Evolutionary conservation across 2,888 invertebrate species (phyloP), one percentile per base, ranked within the genome.

Genomic region (Cotesia congregata): DNA sequence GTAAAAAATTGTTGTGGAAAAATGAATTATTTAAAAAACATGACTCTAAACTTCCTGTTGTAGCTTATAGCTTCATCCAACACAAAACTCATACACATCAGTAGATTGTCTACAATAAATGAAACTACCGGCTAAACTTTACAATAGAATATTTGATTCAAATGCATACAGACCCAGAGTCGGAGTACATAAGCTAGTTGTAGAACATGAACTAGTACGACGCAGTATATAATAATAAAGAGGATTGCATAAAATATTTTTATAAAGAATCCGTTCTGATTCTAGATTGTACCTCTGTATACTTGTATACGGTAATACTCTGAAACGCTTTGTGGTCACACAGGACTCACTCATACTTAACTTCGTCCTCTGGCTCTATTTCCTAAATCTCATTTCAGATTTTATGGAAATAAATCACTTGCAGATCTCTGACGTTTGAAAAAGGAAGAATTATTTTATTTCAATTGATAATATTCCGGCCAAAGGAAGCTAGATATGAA

Each of bases 271-370:
- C 50, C 50, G 50, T 50, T 12, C 50, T 12, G 50, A 50, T 50
- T 50, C 9, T 50, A 50, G 50, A 30, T 30, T 30, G 30, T 30
- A n/a, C 60, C 9, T 60, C 9, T 60, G n/a, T 60, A 60, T 60
- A 60, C 62, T 20, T n/a, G 15, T 62, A 6, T 62, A 62, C 15
- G 20, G 60, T 6, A 62, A 20, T 17, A 20, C 62, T 15, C 15
- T 17, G 62, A 17, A 62, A 62, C 62, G 62, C 62, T 62, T 17
- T 7, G 15, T 62, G 62, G 15, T 62, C 62, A 62, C 62, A 62
- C 15, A 62, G 62, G 62, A 62, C 62, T 62, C 62, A 62, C 20
- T 62, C 20, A 30, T 30, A 30, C 62, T 5, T 20, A 7, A 3
- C 9, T n/a, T 62, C 15, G 9, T 62, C 17, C n/a, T 62, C 62